Conservation (phyloP, 2,888 invertebrate species). For the Mimas tiliae region DNA sequence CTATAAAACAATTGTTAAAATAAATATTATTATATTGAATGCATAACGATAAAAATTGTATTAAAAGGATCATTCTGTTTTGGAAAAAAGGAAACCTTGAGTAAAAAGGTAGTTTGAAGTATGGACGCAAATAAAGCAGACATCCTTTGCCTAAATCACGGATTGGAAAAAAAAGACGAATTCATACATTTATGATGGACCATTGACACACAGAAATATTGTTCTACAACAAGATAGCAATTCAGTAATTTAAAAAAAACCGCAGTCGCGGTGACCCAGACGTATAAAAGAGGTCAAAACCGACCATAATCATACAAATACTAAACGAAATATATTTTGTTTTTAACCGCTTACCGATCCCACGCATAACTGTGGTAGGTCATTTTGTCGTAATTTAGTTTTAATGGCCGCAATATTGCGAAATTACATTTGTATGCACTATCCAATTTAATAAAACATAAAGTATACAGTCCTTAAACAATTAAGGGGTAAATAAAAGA, state of each 20-base stretch:
- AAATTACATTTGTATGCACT: conserved; percentile 41
- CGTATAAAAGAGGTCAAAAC: neutral
- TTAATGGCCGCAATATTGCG: conserved; percentile 50
- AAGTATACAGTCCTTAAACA: neutral
- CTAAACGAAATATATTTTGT: conserved; percentile 30
- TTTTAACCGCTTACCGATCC: conserved; percentile 34
- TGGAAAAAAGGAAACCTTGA: too few relatives aligned
- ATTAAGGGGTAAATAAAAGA: neutral
- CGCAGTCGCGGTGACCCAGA: conserved; percentile 17
- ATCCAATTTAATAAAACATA: conserved; percentile 33
- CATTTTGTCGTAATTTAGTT: conserved; percentile 51
- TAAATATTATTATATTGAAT: too few relatives aligned
- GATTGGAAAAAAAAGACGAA: too few relatives aligned
- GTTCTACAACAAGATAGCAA: neutral
- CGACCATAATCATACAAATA: neutral
- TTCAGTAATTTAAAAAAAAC: neutral
- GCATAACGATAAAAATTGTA: too few relatives aligned
- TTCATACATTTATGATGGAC: too few relatives aligned
- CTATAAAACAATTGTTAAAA: too few relatives aligned
- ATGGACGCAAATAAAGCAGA: too few relatives aligned
- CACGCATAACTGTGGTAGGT: conserved; percentile 27
- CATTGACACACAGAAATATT: neutral
- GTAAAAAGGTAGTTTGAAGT: too few relatives aligned
- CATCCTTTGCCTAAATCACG: too few relatives aligned
- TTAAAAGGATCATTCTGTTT: too few relatives aligned